These are phyloP conservation scores for Mizuhopecten yessoensis DNA, from an alignment of 1,140 invertebrate genomes.

Conservation along the genomic window DNA sequence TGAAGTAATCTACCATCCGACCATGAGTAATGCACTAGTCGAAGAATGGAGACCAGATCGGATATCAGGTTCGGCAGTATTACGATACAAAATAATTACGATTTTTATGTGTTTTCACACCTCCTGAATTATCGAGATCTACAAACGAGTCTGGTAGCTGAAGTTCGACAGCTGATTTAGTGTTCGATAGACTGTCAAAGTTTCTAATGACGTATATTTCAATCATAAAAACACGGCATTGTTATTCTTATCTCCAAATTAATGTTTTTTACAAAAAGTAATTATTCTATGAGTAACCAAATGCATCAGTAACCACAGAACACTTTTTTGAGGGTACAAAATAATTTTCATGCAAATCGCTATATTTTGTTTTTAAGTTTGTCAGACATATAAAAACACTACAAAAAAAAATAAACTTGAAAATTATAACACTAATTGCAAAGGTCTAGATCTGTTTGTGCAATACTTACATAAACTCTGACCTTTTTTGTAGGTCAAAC, in stretches of 20 bases:
- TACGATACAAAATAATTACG: background rate
- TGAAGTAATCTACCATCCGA: background rate
- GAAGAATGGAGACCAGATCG: background rate
- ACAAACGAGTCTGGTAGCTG: background rate
- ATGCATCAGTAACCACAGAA: background rate
- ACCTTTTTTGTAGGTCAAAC: background rate
- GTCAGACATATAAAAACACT: too few relatives aligned
- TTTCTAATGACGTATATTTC: background rate
- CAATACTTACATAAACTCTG: background rate
- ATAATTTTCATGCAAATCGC: background rate
- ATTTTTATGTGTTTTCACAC: conserved; percentile 18
- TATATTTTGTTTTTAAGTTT: too few relatives aligned
- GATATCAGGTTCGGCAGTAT: background rate
- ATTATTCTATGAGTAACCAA: background rate
- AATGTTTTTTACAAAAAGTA: background rate
- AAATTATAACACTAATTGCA: too few relatives aligned
- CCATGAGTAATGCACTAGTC: background rate
- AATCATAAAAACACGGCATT: background rate
- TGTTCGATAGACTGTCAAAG: background rate
- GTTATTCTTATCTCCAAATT: background rate
- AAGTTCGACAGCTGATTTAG: background rate
- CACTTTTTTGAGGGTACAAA: background rate
- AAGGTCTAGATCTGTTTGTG: too few relatives aligned
- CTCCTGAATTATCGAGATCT: conserved; percentile 32
- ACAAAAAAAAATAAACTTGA: too few relatives aligned